phyloP scores from a whole-genome alignment of 2,113 vertebrate species.

The Perca schrenkii region DNA sequence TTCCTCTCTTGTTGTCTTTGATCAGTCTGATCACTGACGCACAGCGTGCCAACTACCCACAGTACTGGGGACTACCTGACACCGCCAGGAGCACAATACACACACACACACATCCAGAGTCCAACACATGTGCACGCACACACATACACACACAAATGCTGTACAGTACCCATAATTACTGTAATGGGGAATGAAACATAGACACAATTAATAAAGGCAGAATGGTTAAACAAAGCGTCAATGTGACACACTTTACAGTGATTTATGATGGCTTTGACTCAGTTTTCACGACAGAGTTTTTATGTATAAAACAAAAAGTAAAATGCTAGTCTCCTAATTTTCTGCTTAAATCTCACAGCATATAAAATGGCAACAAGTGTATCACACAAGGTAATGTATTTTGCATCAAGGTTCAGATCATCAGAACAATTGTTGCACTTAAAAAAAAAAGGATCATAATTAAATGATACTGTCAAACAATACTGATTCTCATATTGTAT shows the following conservation, averaged over 20 bases:
- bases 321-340: neutral
- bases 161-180: conserved; percentile 7
- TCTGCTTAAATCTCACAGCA: neutral
- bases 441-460: neutral
- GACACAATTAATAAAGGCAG: neutral
- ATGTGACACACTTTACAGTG: neutral
- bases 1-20: conserved; percentile 88
- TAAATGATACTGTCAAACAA: neutral
- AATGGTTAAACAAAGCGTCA: neutral
- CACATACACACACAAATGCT: neutral
- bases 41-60: conserved; percentile 56
- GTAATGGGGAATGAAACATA: neutral
- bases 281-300: neutral
- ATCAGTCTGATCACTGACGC: conserved; percentile 85
- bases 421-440: neutral
- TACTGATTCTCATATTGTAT: neutral
- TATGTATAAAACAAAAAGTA: neutral
- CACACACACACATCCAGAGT: conserved; percentile 9
- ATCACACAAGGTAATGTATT: neutral
- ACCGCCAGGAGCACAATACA: conserved; percentile 36
- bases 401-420: neutral
- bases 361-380: neutral
- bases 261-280: neutral
- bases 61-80: conserved; percentile 54
- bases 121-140: conserved; percentile 1